phyloP scores from a whole-genome alignment of 2,797 vertebrate species.

The Eremophila alpestris region DNA sequence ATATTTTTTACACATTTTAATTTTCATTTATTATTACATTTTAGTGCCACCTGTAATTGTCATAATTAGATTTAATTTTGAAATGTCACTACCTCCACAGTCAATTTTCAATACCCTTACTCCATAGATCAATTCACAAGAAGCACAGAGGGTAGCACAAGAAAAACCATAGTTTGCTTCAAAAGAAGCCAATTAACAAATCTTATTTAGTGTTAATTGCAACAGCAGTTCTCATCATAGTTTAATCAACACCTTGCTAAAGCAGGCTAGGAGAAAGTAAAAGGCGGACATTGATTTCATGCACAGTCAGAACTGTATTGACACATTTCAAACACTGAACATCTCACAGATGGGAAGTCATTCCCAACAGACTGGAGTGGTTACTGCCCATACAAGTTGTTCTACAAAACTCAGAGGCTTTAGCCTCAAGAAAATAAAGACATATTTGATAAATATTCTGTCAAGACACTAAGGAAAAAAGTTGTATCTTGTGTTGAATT shows the following conservation, averaged over 20 bases:
- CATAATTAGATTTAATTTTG: conserved; percentile 42
- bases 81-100: conserved; percentile 6
- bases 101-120: conserved; percentile 30
- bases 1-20: not conserved
- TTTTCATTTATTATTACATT: conserved; percentile 30
- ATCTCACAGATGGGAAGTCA: not conserved
- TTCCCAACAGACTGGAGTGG: not conserved
- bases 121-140: not conserved
- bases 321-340: not conserved
- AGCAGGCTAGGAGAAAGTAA: conserved; percentile 1
- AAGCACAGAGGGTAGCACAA: not conserved
- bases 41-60: not conserved
- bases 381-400: not conserved
- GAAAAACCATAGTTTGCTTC: conserved; percentile 10
- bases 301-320: not conserved
- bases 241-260: conserved; percentile 74
- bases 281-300: conserved; percentile 6
- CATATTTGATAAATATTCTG: not conserved
- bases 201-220: conserved; percentile 75
- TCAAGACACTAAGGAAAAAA: not conserved
- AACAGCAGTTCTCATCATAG: not conserved
- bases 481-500: not conserved
- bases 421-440: not conserved
- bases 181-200: conserved; percentile 74
- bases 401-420: not conserved